Conservation (phyloP, 1,140 invertebrate species). For the Manduca sexta region DNA sequence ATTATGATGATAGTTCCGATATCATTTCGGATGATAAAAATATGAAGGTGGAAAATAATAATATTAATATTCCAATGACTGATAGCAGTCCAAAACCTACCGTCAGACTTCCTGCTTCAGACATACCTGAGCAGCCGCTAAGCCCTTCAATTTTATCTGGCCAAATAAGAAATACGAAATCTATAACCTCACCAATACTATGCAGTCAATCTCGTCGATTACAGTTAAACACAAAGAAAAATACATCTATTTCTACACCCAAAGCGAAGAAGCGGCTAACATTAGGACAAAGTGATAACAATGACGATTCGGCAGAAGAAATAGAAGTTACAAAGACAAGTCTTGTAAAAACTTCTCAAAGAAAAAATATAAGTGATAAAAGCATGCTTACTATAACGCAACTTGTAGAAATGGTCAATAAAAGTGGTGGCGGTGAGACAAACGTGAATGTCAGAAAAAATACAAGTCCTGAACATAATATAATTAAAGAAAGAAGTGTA, state of each 20-base stretch:
- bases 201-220: conserved; percentile 38
- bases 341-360: neutral
- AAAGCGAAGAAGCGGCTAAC: conserved; percentile 19
- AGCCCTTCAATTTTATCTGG: conserved; percentile 62
- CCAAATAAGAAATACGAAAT: conserved; percentile 9
- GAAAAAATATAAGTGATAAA: conserved; percentile 21
- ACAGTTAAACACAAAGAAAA: conserved; percentile 35
- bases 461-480: conserved; percentile 1
- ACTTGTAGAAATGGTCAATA: conserved; percentile 55
- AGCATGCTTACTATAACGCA: conserved; percentile 60
- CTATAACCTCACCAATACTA: conserved; percentile 48
- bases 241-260: conserved; percentile 25
- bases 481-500: conserved; percentile 25
- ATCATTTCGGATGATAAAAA: conserved; percentile 12
- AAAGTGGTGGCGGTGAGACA: conserved; percentile 13
- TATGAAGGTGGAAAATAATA: conserved; percentile 9
- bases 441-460: conserved; percentile 1
- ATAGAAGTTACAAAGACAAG: neutral
- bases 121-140: conserved; percentile 5
- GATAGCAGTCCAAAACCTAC: too few species aligned
- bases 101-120: too few species aligned
- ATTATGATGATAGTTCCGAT: conserved; percentile 35
- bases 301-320: neutral
- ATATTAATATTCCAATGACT: conserved; percentile 1
- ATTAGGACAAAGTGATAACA: neutral